These are phyloP conservation scores for Notiomystis cincta DNA, from an alignment of 2,113 vertebrate genomes.

Conservation along the genomic window DNA sequence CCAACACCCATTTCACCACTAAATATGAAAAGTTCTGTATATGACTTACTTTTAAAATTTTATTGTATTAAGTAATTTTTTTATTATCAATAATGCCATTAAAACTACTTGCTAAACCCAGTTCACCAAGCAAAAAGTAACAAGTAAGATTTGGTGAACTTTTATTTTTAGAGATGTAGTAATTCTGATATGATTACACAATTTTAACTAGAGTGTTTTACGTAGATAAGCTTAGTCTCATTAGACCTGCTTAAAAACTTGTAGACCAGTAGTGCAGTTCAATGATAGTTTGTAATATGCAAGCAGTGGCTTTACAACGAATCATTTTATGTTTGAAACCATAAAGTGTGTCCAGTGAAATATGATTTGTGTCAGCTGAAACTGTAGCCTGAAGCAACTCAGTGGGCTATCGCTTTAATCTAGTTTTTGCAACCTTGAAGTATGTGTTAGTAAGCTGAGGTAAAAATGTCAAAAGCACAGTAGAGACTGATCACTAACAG, in stretches of 20 bases:
- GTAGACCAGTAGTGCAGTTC: not conserved
- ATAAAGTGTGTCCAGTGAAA: slow-evolving; percentile 61
- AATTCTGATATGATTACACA: not conserved
- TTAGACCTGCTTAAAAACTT: not conserved
- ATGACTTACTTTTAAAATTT: not conserved
- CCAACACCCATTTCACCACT: not conserved
- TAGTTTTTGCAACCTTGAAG: slow-evolving; percentile 71
- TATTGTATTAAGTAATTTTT: not conserved
- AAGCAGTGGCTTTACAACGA: slow-evolving; percentile 35
- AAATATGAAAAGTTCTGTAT: not conserved
- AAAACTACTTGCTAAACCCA: not conserved
- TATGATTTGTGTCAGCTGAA: slow-evolving; percentile 72
- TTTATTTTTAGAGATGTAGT: not conserved
- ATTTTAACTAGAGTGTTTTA: slow-evolving; percentile 10
- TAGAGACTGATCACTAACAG: slow-evolving; percentile 46
- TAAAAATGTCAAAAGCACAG: slow-evolving; percentile 59
- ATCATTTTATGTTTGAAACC: slow-evolving; percentile 54
- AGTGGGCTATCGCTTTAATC: slow-evolving; percentile 73
- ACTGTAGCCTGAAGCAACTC: slow-evolving; percentile 65
- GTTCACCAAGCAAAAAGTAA: not conserved
- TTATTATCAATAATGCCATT: not conserved
- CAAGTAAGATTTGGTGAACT: not conserved
- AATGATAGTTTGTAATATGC: slow-evolving; percentile 22
- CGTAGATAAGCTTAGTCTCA: not conserved
- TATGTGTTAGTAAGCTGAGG: slow-evolving; percentile 47